Percentiles rank a stretch among this genome's conserved stretches.
Evolutionary conservation across 2,888 invertebrate species (phyloP).

Genomic region (Aporophyla lueneburgensis): DNA sequence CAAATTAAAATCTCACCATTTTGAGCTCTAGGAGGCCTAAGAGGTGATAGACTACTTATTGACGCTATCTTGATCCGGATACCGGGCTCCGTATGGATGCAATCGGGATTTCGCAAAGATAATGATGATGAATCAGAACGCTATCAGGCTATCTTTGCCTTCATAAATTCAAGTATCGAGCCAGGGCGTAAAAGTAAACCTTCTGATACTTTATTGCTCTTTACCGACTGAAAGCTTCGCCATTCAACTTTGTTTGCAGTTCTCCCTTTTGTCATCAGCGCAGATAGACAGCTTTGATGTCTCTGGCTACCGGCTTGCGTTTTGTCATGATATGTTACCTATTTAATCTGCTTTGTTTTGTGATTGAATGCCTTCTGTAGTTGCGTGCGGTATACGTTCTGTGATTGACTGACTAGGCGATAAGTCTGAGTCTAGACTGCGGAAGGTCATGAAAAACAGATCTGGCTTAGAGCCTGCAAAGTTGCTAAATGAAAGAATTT

Average conservation of each 20-base stretch:
- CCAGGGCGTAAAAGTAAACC: slow-evolving; percentile 3
- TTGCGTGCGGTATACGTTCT: too few relatives aligned
- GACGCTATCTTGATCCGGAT: too few relatives aligned
- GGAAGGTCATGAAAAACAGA: neutral
- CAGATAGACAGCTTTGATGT: slow-evolving; percentile 56
- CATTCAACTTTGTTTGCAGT: slow-evolving; percentile 35
- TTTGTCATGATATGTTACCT: slow-evolving; percentile 17
- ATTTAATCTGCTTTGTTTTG: slow-evolving; percentile 12
- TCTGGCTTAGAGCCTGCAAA: neutral
- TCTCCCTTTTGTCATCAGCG: slow-evolving; percentile 30
- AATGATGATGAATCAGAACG: too few relatives aligned
- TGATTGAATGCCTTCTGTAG: neutral
- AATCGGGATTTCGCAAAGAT: too few relatives aligned
- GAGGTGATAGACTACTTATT: neutral
- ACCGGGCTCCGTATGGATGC: too few relatives aligned
- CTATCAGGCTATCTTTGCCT: neutral
- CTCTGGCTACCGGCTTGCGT: neutral
- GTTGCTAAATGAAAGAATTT: neutral
- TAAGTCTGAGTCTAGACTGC: neutral
- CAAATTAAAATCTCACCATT: too few relatives aligned
- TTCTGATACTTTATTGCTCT: slow-evolving; percentile 1
- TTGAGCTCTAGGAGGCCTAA: neutral
- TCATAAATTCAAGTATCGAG: neutral
- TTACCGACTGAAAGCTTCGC: slow-evolving; percentile 12
- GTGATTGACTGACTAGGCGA: neutral